Evolutionary conservation across 30 jellyfish, hydroid and myxozoan species (phyloP).

Genomic region (Turritopsis dohrnii): DNA sequence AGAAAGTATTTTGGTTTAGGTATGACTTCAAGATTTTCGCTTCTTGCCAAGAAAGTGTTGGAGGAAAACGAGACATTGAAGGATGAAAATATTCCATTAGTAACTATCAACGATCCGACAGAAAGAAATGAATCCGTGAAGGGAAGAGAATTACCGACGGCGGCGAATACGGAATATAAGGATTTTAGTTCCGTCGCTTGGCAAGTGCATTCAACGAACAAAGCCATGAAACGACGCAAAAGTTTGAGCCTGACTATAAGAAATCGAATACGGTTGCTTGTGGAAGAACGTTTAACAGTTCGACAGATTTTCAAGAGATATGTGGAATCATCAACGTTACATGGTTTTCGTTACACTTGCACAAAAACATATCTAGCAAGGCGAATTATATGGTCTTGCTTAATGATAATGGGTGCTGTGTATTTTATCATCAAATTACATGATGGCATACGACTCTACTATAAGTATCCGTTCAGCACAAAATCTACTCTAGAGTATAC

Average conservation of each 20-base stretch:
- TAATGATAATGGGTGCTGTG: slow-evolving; percentile 77
- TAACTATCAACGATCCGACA: neutral
- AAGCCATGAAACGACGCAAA: neutral
- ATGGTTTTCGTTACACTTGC: slow-evolving; percentile 87
- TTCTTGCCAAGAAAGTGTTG: neutral
- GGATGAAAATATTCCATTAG: neutral
- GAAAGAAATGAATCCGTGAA: neutral
- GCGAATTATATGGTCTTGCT: slow-evolving; percentile 71
- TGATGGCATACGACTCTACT: slow-evolving; percentile 60
- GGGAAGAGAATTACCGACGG: neutral
- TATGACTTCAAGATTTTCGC: neutral
- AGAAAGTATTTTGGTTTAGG: neutral
- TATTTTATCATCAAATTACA: slow-evolving; percentile 67
- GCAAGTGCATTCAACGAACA: slow-evolving; percentile 11
- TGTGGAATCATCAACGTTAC: slow-evolving; percentile 86
- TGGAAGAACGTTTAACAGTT: slow-evolving; percentile 83
- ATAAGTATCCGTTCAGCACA: slow-evolving; percentile 83
- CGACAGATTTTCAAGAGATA: slow-evolving; percentile 76
- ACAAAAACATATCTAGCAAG: slow-evolving; percentile 76
- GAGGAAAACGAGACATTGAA: neutral
- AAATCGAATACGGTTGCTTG: slow-evolving; percentile 56
- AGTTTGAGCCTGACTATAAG: neutral
- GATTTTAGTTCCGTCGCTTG: neutral
- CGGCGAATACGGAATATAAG: neutral
- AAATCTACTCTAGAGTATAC: slow-evolving; percentile 80